Conservation (phyloP, 2,888 invertebrate species). For the Folsomia candida region DNA sequence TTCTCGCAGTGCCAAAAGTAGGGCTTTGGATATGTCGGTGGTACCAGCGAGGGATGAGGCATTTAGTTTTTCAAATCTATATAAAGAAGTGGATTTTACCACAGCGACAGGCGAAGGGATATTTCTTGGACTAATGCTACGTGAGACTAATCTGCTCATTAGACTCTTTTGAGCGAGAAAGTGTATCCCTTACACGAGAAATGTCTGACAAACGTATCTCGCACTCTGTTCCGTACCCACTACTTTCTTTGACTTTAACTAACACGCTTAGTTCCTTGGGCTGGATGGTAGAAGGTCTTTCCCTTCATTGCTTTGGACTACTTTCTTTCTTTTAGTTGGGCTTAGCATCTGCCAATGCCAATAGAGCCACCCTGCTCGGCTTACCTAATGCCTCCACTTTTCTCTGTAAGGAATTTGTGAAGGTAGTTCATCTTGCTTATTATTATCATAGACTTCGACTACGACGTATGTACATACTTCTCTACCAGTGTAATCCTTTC, state of each 20-base stretch:
- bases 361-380: no score
- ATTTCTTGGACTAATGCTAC: constrained; percentile 11
- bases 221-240: not conserved
- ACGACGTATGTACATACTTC: not conserved
- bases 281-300: not conserved
- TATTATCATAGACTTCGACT: not conserved
- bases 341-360: not conserved
- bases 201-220: not conserved
- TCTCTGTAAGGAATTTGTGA: no score
- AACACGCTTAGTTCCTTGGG: not conserved
- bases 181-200: not conserved
- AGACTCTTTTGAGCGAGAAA: constrained; percentile 35
- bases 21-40: no score
- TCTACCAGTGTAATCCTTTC: constrained; percentile 1
- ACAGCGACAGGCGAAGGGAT: not conserved
- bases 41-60: no score
- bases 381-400: no score
- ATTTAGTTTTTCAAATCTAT: no score
- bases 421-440: constrained; percentile 5
- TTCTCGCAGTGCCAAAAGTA: no score
- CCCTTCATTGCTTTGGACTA: not conserved
- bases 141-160: constrained; percentile 44
- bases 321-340: no score
- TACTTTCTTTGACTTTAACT: not conserved
- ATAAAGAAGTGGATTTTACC: constrained; percentile 5